Evolutionary conservation across 2,797 vertebrate species (phyloP).

Genomic region (Hypotaenidia philippensis): DNA sequence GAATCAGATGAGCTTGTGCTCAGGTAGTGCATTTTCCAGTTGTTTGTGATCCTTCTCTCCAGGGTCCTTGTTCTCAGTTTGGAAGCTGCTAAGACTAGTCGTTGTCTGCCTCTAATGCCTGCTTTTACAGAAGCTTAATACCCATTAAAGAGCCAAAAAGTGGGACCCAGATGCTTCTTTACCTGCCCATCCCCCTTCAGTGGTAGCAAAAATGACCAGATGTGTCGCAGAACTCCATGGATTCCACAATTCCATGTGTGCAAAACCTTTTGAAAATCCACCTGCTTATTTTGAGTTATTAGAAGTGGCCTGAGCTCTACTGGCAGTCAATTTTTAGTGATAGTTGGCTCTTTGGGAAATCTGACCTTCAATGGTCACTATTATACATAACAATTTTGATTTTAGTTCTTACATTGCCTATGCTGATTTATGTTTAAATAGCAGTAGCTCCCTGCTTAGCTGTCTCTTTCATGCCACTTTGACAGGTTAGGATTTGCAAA

Average conservation of each 20-base stretch:
- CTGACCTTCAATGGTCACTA: not conserved
- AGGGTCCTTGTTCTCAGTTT: not conserved
- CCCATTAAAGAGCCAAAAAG: not conserved
- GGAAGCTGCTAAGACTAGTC: not conserved
- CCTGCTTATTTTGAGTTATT: not conserved
- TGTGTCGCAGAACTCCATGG: not conserved
- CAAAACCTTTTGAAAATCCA: not conserved
- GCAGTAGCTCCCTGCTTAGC: conserved; percentile 6
- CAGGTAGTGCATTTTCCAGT: not conserved
- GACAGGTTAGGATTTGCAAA: conserved; percentile 11
- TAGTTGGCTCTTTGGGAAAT: conserved; percentile 4
- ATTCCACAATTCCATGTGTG: not conserved
- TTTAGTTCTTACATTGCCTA: conserved; percentile 34
- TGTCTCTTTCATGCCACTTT: conserved; percentile 19
- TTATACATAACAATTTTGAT: not conserved
- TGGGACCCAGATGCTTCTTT: not conserved
- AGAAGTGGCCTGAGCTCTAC: not conserved
- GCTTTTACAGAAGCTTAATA: not conserved
- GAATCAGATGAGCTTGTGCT: not conserved
- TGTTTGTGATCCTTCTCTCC: not conserved
- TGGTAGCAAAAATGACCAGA: not conserved
- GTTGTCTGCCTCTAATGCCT: not conserved
- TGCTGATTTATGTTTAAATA: conserved; percentile 52
- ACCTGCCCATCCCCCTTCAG: accelerated
- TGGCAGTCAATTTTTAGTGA: not conserved